A percentile compares a stretch with the other conserved stretches of the same genome.
phyloP scores from a whole-genome alignment of 2,888 invertebrate species.

The Macroteleia sp. region DNA sequence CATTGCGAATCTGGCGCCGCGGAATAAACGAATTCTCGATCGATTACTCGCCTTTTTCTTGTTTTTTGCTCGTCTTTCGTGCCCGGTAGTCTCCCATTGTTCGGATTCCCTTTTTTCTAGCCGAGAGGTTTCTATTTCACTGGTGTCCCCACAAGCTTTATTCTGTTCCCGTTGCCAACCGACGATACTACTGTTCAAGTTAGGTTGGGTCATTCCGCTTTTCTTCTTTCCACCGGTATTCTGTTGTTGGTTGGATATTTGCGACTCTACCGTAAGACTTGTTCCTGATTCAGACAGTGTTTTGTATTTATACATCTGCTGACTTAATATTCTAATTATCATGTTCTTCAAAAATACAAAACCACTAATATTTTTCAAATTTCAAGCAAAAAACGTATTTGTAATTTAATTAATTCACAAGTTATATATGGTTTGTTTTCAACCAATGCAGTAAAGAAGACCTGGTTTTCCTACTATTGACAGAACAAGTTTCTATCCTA shows the following conservation, averaged over 20 bases:
- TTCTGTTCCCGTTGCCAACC: slow-evolving; percentile 58
- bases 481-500: no score
- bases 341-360: no score
- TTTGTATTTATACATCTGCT: slow-evolving; percentile 3
- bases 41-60: slow-evolving; percentile 49
- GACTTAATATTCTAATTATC: slow-evolving; percentile 8
- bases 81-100: slow-evolving; percentile 60
- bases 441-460: no score
- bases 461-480: no score
- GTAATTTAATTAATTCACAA: no score
- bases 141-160: slow-evolving; percentile 47
- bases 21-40: slow-evolving; percentile 58
- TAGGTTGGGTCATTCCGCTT: slow-evolving; percentile 20
- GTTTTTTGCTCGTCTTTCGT: slow-evolving; percentile 29
- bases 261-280: no score
- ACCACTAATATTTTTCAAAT: no score
- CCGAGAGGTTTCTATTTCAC: slow-evolving; percentile 61
- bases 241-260: no score
- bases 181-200: slow-evolving; percentile 13
- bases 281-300: background rate
- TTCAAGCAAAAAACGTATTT: no score
- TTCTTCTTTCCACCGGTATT: background rate
- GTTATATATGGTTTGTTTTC: no score
- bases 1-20: slow-evolving; percentile 21
- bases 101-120: slow-evolving; percentile 55